Evolutionary conservation across 1,140 invertebrate genomes (phyloP).

Genomic region (Tetraneura akinire): DNA sequence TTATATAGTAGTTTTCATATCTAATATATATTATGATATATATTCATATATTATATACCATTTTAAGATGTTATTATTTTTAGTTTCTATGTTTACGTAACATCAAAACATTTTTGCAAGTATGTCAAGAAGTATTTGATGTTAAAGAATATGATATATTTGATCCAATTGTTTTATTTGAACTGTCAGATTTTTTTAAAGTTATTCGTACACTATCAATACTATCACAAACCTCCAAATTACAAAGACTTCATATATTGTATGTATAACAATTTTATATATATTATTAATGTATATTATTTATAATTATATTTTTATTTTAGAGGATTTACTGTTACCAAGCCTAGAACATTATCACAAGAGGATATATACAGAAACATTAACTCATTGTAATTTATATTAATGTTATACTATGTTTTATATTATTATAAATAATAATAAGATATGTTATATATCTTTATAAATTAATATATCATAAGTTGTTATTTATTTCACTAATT

Average conservation of each 20-base stretch:
- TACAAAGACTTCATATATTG: constrained; percentile 67
- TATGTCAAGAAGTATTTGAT: constrained; percentile 79
- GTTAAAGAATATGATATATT: constrained; percentile 86
- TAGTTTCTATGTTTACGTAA: constrained; percentile 94
- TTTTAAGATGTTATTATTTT: constrained; percentile 59
- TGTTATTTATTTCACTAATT: neutral
- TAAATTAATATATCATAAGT: too few species aligned
- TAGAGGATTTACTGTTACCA: constrained; percentile 73
- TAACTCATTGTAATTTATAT: constrained; percentile 60
- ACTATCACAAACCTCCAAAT: constrained; percentile 77
- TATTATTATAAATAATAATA: too few species aligned
- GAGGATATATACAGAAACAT: constrained; percentile 83
- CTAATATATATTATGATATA: too few species aligned
- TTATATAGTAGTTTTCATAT: too few species aligned
- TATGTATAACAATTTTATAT: constrained; percentile 63
- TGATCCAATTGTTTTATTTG: constrained; percentile 88
- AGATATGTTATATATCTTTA: too few species aligned
- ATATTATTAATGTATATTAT: neutral
- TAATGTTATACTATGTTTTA: neutral
- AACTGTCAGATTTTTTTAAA: constrained; percentile 89
- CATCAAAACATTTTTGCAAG: constrained; percentile 86
- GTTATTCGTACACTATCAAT: constrained; percentile 87
- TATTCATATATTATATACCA: too few species aligned
- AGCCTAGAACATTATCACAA: constrained; percentile 70
- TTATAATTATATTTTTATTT: constrained; percentile 57